Evolutionary conservation across 2,113 vertebrate species (phyloP).

Genomic region (Vulpes ferrilata): DNA sequence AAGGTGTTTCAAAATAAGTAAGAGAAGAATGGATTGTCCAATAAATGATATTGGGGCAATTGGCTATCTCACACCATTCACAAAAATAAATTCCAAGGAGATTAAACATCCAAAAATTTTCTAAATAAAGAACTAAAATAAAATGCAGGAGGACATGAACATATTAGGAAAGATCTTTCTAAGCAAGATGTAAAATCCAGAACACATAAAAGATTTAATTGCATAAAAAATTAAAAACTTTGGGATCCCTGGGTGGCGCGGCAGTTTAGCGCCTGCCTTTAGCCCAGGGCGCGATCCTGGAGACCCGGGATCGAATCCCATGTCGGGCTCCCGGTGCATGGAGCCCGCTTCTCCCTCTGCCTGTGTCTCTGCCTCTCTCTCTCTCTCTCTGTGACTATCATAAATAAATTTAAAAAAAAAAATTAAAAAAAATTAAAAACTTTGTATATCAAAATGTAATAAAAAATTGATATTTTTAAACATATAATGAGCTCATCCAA

Average conservation of each 20-base stretch:
- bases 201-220: constrained; percentile 39
- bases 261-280: no score
- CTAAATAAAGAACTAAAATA: constrained; percentile 48
- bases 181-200: constrained; percentile 56
- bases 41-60: not conserved
- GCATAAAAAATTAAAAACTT: not conserved
- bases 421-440: constrained; percentile 37
- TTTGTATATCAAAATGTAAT: constrained; percentile 29
- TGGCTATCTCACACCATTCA: not conserved
- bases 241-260: no score
- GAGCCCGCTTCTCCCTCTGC: no score
- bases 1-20: constrained; percentile 2
- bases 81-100: not conserved
- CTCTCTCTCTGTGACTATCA: no score
- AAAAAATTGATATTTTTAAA: not conserved
- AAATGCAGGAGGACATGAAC: not conserved
- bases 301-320: no score
- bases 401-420: not conserved
- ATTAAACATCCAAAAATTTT: constrained; percentile 38
- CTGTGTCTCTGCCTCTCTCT: no score
- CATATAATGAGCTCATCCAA: not conserved
- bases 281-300: no score
- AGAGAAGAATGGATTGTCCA: not conserved
- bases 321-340: no score
- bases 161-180: not conserved